Evolutionary conservation across 2,888 invertebrate genomes (phyloP), one percentile per base, ranked within the genome.

Genomic region (Saturnia japonica): DNA sequence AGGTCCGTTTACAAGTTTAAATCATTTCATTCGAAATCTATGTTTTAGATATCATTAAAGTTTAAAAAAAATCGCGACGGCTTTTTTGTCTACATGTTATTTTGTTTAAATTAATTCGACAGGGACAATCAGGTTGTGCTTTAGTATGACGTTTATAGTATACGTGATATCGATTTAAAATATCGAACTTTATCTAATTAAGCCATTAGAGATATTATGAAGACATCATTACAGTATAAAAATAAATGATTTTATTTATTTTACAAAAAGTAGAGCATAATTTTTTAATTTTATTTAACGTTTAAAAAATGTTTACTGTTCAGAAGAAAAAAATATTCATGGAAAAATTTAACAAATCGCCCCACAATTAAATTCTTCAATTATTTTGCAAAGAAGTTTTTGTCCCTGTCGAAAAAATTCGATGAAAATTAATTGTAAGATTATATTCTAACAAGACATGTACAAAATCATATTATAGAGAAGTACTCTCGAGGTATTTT

Each of bases 81-180:
- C 87, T 88, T 85, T 85, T 88, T 88, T 87, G 86, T 74, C 84
- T 88, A 85, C 88, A 87, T 90, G 87, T 90, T 88, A 83, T 91
- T 88, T 88, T 86, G 9, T 54, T 25, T 16, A 66, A 70, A 42
- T 42, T 47, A 28, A 67, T 51, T 47, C 43, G 22, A 60, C 22
- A 42, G 12, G 25, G 67, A 70, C 28, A 25, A 28, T 4, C 57
- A 14, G 12, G 12, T 28, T 28, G 57, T 6, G 57, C 14, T 25
- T 25, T 14, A 25, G 0, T 57, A 25, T 12, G 11, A 3, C 14
- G 9, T 12, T 14, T 57, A 25, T 57, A 25, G 4, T 28, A 14
- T n/a, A 11, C 1, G 22, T 22, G 22, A 2, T 22, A 9, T 22
- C 54, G 54, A 54, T 54, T 9, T 22, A 54, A 54, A 54, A 54